Percentiles rank a stretch among this genome's conserved stretches.
Conservation (phyloP, 2,797 vertebrate genomes). For the Podarcis lilfordi region DNA sequence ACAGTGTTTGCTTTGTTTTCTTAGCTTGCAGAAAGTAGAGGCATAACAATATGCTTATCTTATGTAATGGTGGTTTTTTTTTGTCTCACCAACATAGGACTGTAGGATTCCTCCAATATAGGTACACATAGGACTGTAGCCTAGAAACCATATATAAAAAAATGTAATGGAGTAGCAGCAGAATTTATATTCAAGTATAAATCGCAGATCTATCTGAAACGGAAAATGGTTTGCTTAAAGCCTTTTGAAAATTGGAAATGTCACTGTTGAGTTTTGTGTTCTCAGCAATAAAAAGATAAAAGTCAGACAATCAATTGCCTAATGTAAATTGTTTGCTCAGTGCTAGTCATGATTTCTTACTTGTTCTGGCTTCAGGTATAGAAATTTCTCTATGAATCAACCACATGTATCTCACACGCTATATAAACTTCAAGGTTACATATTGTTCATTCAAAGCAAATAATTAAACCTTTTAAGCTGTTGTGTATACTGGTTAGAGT, state of each 20-base stretch:
- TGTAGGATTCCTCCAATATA: background rate
- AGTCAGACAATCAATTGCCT: background rate
- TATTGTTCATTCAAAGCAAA: slow-evolving; percentile 31
- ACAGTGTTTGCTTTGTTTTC: background rate
- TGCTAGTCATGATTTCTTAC: background rate
- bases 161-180: background rate
- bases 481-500: background rate
- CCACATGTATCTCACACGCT: slow-evolving; percentile 31
- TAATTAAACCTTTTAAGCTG: background rate
- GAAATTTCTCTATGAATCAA: slow-evolving; percentile 1
- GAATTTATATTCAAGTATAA: background rate
- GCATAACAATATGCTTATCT: background rate
- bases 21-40: background rate
- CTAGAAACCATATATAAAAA: background rate
- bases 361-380: background rate
- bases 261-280: slow-evolving; percentile 14
- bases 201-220: background rate
- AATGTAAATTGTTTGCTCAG: slow-evolving; percentile 24
- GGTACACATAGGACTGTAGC: background rate
- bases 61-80: background rate
- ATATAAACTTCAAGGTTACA: slow-evolving; percentile 3
- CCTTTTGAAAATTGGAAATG: slow-evolving; percentile 30
- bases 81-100: background rate
- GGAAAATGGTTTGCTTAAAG: slow-evolving; percentile 13
- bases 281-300: background rate